Conservation (phyloP, 2,113 vertebrate genomes). For the Corythoichthys haematopterus region DNA sequence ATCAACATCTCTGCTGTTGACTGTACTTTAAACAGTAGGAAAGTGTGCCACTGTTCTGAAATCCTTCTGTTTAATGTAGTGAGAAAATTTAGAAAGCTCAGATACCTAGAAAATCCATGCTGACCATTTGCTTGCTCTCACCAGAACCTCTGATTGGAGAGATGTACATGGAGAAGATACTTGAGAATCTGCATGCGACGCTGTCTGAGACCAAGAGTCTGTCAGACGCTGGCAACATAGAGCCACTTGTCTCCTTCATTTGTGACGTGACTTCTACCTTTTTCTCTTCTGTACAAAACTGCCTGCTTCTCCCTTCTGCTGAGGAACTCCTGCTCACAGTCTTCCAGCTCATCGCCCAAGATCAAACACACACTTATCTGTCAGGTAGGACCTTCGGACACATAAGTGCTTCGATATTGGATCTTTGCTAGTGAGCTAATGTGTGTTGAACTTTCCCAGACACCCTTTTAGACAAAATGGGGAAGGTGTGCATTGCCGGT, state of each 20-base stretch:
- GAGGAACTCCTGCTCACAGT: constrained; percentile 89
- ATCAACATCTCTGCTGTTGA: too few species aligned
- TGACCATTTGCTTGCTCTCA: neutral
- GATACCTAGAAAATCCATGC: neutral
- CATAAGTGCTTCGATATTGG: neutral
- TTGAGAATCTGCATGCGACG: constrained; percentile 84
- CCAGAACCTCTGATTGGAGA: constrained; percentile 86
- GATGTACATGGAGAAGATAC: constrained; percentile 83
- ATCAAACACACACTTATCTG: constrained; percentile 74
- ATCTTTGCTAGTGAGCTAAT: neutral
- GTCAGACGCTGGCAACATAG: constrained; percentile 82
- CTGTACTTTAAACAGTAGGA: too few species aligned
- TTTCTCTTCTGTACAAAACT: constrained; percentile 85
- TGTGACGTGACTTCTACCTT: constrained; percentile 89
- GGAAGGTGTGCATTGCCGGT: constrained; percentile 79
- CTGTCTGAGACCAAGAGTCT: constrained; percentile 82
- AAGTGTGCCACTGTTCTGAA: too few species aligned
- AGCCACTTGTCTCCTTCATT: constrained; percentile 84
- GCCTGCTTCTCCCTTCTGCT: constrained; percentile 81
- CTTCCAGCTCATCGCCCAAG: constrained; percentile 88
- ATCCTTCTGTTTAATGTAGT: too few species aligned
- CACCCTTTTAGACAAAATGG: constrained; percentile 80
- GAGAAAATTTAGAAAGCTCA: too few species aligned
- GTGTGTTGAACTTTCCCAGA: constrained; percentile 62
- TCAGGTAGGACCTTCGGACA: constrained; percentile 71